Evolutionary conservation across 2,888 invertebrate species (phyloP).

Genomic region (Hydropsyche betteni): DNA sequence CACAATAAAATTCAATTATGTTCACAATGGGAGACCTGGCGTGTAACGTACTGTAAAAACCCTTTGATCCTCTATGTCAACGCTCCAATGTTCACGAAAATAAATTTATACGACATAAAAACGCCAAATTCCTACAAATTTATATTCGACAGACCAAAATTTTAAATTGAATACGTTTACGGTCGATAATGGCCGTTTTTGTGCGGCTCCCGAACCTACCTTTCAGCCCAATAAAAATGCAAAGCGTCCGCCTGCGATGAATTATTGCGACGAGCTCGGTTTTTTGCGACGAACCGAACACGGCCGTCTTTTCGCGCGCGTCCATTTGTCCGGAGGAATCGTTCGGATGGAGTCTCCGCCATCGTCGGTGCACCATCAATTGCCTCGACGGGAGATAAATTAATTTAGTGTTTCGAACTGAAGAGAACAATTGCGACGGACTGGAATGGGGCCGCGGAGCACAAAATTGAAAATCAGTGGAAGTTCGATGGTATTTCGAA

Average conservation of each 20-base stretch:
- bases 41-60: conserved; percentile 35
- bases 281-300: no score
- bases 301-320: no score
- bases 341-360: background rate
- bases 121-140: background rate
- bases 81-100: conserved; percentile 7
- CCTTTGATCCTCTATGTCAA: conserved; percentile 31
- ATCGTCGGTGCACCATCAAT: conserved; percentile 25
- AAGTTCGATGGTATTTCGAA: conserved; percentile 20
- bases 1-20: conserved; percentile 48
- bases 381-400: conserved; percentile 27
- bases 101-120: background rate
- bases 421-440: background rate
- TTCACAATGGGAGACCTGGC: conserved; percentile 34
- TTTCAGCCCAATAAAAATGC: no score
- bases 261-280: no score
- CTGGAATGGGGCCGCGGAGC: background rate
- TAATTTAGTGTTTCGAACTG: conserved; percentile 22
- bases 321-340: no score
- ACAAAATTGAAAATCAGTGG: conserved; percentile 6
- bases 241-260: no score
- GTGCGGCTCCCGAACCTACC: no score
- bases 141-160: background rate
- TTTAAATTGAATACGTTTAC: background rate
- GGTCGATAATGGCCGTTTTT: no score